Evolutionary conservation across 2,113 vertebrate genomes (phyloP), one percentile per base, ranked within the genome.

Genomic region (Hymenochirus boettgeri): DNA sequence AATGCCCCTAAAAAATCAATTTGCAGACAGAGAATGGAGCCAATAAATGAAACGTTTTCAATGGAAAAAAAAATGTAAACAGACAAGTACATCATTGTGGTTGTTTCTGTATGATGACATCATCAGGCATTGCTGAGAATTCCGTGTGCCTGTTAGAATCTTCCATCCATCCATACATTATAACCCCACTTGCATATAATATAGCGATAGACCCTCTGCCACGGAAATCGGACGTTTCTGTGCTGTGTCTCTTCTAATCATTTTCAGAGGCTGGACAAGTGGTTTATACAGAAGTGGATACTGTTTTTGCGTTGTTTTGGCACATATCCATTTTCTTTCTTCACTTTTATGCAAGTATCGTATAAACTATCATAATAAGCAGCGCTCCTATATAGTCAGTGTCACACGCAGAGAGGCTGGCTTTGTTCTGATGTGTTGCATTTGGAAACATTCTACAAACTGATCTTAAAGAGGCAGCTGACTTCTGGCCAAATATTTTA

Each of bases 291-390:
- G 56, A 69, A 60, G 65, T 69, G 65, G 47, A 60, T 58, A 60
- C 65, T 69, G 65, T 52, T 51, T n/a, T 69, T 60, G 55, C 56
- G 56, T 69, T 69, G 56, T 69, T 69, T 60, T 69, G 65, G 65
- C 57, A 60, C 65, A 60, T 69, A n/a, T n/a, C n/a, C n/a, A n/a
- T 69, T 60, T 53, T 60, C 65, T 53, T 69, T 69, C 65, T 69
- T 69, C 65, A 69, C 47, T 69, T 69, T 69, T 69, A 60, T 69
- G 65, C 65, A 37, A 69, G 56, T 52, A 69, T 69, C 65, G 24
- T 69, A 59, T 69, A 69, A 69, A 69, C 65, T 60, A 69, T 69
- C 65, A 69, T n/a, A 69, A 69, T 69, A 60, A 69, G 65, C 65
- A 10, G 12, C 47, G 18, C 55, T 58, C 65, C 65, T 69, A 60